Evolutionary conservation across 2,888 invertebrate species (phyloP).

Genomic region (Acrobasis suavella): DNA sequence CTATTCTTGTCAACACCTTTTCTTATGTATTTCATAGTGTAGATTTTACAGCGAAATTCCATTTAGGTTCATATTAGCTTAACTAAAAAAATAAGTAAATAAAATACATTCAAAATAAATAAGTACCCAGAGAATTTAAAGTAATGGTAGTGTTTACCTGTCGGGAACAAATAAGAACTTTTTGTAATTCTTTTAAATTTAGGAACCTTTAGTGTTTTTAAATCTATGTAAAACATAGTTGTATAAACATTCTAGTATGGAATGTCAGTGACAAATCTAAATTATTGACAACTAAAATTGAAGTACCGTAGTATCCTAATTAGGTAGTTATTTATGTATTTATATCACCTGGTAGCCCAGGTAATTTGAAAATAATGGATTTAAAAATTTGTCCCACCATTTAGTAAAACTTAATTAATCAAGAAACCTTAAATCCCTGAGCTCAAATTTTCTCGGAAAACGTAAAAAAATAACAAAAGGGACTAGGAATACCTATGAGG

Average conservation of each 20-base stretch:
- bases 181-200: slow-evolving; percentile 29
- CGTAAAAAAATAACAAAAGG: background rate
- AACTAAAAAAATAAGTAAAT: slow-evolving; percentile 31
- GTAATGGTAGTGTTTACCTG: slow-evolving; percentile 53
- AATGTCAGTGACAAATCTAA: background rate
- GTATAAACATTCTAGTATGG: background rate
- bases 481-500: background rate
- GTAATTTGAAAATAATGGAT: no score
- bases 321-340: background rate
- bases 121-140: slow-evolving; percentile 51
- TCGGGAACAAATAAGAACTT: slow-evolving; percentile 61
- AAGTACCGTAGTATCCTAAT: no score
- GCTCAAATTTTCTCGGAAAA: background rate
- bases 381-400: no score
- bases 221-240: slow-evolving; percentile 23
- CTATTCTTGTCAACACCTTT: slow-evolving; percentile 35
- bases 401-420: no score
- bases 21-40: slow-evolving; percentile 41
- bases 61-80: slow-evolving; percentile 20
- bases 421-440: no score
- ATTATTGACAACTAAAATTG: no score
- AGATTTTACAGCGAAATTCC: slow-evolving; percentile 33
- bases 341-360: background rate
- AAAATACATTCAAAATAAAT: slow-evolving; percentile 40
- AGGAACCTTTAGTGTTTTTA: slow-evolving; percentile 16